Base-by-base conservation (phyloP, 2,113 vertebrate species). In the Periophthalmus modestus region DNA sequence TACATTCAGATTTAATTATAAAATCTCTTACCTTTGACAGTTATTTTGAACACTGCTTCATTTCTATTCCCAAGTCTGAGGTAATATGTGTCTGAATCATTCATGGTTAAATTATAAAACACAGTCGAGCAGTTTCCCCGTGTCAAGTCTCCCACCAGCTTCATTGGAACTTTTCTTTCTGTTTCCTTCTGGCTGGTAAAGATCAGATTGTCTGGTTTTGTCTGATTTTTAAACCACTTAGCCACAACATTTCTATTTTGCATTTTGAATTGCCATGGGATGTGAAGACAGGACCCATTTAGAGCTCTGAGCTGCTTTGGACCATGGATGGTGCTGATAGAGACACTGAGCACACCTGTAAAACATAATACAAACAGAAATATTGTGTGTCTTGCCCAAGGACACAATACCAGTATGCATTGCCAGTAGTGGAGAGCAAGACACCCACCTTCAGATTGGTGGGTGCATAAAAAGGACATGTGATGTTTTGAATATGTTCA, bases 111-210 rank as follows among this genome's bases (percentile, higher is more conserved):
- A 16, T 48, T 68, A 16, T 24, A 36, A 68, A 91, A 80, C 5
- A 89, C 2, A 4, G 87, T 89, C 39, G 82, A 86, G 78, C 87
- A 92, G 77, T 88, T 62, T 21, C 16, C 77, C 68, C 85, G 0
- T 0, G 0, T 57, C 54, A 89, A 39, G 58, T 90, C 5, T 82
- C 90, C 90, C 43, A 50, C 73, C 1, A 92, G 46, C 0, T 14
- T 43, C 14, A 84, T 66, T 50, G n/a, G 58, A 69, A 83, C 82
- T 0, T 0, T 47, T 4, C 68, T 73, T 13, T 24, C 12, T 2
- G 4, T 0, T 18, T 4, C 3, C 3, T 0, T 0, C 11, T 72
- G 82, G 15, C 79, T 80, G 39, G 24, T 84, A 66, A 77, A 89
- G n/a, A 77, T 73, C 11, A 85, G 19, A 23, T n/a, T 57, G n/a